Conservation (phyloP, 1,140 invertebrate genomes). For the Drosophila athabasca region DNA sequence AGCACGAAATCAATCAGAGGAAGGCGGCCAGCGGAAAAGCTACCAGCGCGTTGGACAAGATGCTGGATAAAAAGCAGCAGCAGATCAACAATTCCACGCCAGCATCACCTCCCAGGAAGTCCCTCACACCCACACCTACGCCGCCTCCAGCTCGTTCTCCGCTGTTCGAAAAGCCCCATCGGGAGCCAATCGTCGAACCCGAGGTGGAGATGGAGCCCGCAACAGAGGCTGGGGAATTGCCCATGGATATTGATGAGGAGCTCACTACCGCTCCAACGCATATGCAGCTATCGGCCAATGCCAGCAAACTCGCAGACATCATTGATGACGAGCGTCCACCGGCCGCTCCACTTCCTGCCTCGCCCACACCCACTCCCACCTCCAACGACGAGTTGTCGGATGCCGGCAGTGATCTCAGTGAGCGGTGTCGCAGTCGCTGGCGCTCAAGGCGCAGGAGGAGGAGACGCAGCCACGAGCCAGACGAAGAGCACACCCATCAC, state of each 20-base stretch:
- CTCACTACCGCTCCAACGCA: conserved; percentile 75
- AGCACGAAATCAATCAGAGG: conserved; percentile 72
- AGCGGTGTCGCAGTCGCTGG: conserved; percentile 55
- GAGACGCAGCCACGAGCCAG: conserved; percentile 52
- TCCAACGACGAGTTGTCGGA: conserved; percentile 66
- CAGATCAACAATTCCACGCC: conserved; percentile 54
- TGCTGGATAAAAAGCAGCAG: conserved; percentile 75
- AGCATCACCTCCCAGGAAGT: conserved; percentile 7
- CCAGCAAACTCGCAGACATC: conserved; percentile 64
- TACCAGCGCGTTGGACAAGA: conserved; percentile 68
- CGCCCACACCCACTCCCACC: conserved; percentile 66
- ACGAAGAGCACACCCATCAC: conserved; percentile 77
- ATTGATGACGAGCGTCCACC: conserved; percentile 76
- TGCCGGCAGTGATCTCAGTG: conserved; percentile 47
- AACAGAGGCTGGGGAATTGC: conserved; percentile 66
- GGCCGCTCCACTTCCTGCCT: conserved; percentile 74
- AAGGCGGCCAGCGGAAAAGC: conserved; percentile 67
- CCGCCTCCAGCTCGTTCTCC: background rate
- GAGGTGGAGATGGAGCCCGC: background rate
- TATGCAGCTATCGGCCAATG: conserved; percentile 62
- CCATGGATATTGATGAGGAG: conserved; percentile 81
- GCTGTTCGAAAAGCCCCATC: conserved; percentile 3
- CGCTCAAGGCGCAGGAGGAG: conserved; percentile 46
- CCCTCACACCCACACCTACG: conserved; percentile 3
- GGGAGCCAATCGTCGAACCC: background rate